Base-by-base conservation (phyloP, 1,140 invertebrate genomes). In the Drosophila sucinea region DNA sequence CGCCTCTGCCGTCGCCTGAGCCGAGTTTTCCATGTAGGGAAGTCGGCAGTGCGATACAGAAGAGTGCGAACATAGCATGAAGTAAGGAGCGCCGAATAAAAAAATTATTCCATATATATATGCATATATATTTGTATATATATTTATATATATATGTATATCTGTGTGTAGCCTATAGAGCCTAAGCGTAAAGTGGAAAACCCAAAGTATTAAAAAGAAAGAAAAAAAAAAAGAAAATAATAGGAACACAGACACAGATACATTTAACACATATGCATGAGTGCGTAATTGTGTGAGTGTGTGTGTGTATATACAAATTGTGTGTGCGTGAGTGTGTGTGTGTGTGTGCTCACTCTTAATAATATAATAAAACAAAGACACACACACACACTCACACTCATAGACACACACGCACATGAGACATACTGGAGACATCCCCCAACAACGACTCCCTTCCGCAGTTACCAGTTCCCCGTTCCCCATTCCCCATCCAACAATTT, bases 51-150 rank as follows among this genome's bases (percentile, higher is more conserved):
- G 79, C 73, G 84, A 75, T 75, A 78, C 83, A 86, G 84, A 87
- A 87, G 84, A 87, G 84, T 87, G 84, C 84, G 84, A 87, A 89
- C 84, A 89, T 87, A 87, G 84, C 83, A 86, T 77, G 83, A 87
- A 86, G 83, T 86, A 86, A 86, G 83, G 87, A 87, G 83, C 83
- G 83, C 84, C 76, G 79, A 71, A 82, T 81, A 70, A 86, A 86
- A 82, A 51, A 51, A 51, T 27, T 51, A 27, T 27, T 25, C 7
- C 23, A 47, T 47, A 47, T 23, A 47, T 23, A 47, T 47, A 47
- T 25, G 23, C 10, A 47, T 25, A 25, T 47, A 47, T 47, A 27
- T 51, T 2, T 27, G 27, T 51, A 25, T 27, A 27, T 51, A 27
- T 27, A 51, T 27, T 10, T 51, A 27, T 51, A 51, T 23, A 25